Conservation (phyloP, 2,888 invertebrate species). For the Leptarthrus brevirostris region DNA sequence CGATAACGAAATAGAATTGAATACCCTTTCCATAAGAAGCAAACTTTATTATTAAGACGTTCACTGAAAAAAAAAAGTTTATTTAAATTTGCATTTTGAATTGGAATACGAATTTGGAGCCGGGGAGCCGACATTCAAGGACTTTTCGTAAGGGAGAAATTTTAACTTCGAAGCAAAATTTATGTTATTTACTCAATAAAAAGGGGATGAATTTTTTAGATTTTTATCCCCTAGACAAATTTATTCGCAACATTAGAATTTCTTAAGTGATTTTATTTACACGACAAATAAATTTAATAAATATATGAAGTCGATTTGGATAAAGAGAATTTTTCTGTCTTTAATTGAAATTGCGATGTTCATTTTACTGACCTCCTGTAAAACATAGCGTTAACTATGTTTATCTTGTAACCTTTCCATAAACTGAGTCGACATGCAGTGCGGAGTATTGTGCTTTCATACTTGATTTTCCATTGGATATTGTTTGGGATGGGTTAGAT, state of each 20-base stretch:
- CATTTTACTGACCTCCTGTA: too few species aligned
- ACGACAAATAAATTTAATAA: background rate
- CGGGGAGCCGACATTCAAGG: conserved; percentile 6
- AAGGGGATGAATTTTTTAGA: conserved; percentile 8
- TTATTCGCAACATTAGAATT: conserved; percentile 10
- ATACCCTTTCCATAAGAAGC: conserved; percentile 1
- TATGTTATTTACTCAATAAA: background rate
- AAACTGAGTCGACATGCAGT: too few species aligned
- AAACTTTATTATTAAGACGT: conserved; percentile 33
- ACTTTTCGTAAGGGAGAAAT: background rate
- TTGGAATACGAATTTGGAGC: background rate
- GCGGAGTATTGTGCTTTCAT: too few species aligned
- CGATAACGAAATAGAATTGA: conserved; percentile 32
- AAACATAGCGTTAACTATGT: too few species aligned
- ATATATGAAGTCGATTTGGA: too few species aligned
- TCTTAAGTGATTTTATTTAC: conserved; percentile 10
- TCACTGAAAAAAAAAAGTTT: conserved; percentile 10
- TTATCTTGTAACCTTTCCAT: too few species aligned
- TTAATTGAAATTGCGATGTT: too few species aligned
- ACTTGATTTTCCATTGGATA: too few species aligned
- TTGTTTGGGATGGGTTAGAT: too few species aligned
- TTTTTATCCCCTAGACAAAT: conserved; percentile 28
- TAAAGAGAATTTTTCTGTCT: too few species aligned
- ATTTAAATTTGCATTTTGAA: conserved; percentile 24
- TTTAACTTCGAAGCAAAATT: conserved; percentile 3